Evolutionary conservation across 1,140 invertebrate species (phyloP), one percentile per base, ranked within the genome.

Genomic region (Semibalanus balanoides): DNA sequence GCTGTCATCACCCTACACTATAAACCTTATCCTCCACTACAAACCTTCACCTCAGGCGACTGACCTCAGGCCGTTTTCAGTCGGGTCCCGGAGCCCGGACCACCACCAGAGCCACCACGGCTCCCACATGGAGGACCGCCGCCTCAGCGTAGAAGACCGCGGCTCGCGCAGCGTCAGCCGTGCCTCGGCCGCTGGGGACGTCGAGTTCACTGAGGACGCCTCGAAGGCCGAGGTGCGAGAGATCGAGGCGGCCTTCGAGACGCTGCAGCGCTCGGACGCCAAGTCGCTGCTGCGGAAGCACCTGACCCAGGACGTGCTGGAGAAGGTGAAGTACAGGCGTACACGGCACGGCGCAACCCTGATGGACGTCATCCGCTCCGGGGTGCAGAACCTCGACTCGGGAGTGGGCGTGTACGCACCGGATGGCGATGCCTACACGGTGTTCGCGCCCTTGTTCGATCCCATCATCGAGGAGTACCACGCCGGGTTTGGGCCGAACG

Each of bases 241-340:
- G 75, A 77, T 84, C 40, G 80, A 83, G 31, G 78, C 81, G 69
- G 83, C 80, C 27, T 84, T 85, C 77, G 81, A 83, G 77, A 83
- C 81, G 75, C 81, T 86, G 40, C 82, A 83, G 74, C 93, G 92
- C 76, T 30, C 73, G 11, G 90, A 95, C 84, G 95, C 93, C 84
- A 95, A 96, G 84, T 97, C 94, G 70, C 87, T 97, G 82, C 85
- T 97, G 86, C 97, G 97, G 88, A 98, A 97, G 84, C 91, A 94
- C 86, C 87, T 97, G 76, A 93, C 93, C 80, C 90, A 89, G 84
- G 93, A 96, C 82, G 85, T 96, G 29, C 95, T 96, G 83, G 93
- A 97, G 81, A 89, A 89, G 78, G 87, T 95, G 35, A 96, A 96
- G 86, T 91, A 89, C 81, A 91, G 91, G 87, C 94, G 93, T 83